Evolutionary conservation across 2,888 invertebrate genomes (phyloP), one percentile per base, ranked within the genome.

Genomic region (Encarsia formosa): DNA sequence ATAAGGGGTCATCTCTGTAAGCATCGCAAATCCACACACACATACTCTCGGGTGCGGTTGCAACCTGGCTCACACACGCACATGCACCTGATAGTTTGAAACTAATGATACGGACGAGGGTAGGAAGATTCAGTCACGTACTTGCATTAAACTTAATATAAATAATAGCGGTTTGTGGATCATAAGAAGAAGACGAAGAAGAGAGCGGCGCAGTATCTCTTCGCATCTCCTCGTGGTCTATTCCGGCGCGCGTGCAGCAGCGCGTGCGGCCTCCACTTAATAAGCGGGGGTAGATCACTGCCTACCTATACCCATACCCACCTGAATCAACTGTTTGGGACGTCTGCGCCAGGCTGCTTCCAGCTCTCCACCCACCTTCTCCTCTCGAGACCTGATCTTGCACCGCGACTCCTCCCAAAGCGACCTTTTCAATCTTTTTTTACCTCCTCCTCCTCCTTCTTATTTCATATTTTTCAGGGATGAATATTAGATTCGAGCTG

Each of bases 111-210:
- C 71, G 64, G 70, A 49, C 52, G 43, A 52, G 61, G 54, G 52
- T 45, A 9, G 62, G 66, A 67, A n/a, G n/a, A 73, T 73, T 73
- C 73, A 72, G 73, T 73, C 73, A 73, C 73, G 73, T 73, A 73
- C 67, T 72, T 73, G 73, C 72, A 73, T 73, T 73, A 73, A 73
- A 73, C 72, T 73, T 73, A 73, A 73, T 73, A 73, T 73, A 73
- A 73, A 73, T 73, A 73, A 73, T 73, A 73, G 73, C 72, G 69
- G 72, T 73, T 73, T 71, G 72, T 67, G 59, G n/a, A n/a, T n/a
- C n/a, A n/a, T n/a, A n/a, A n/a, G n/a, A n/a, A n/a, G n/a, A n/a
- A n/a, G n/a, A n/a, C n/a, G n/a, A n/a, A n/a, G n/a, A n/a, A n/a
- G n/a, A n/a, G n/a, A n/a, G n/a, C n/a, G n/a, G n/a, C n/a, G n/a